phyloP scores from a whole-genome alignment of 1,140 invertebrate species.

The Luehdorfia chinensis region DNA sequence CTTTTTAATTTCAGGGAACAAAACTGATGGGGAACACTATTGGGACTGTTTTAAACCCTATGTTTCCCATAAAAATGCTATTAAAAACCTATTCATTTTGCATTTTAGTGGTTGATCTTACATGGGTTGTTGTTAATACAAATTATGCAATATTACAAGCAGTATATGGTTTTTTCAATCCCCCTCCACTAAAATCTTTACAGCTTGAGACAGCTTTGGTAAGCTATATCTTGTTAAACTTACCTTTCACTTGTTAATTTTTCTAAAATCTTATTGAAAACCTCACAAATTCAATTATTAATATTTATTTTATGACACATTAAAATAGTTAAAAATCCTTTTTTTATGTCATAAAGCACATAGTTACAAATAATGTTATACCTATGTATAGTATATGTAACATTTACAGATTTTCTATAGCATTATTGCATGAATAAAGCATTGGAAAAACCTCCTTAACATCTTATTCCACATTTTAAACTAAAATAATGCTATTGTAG shows the following conservation, averaged over 20 bases:
- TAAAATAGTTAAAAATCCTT: too few species aligned
- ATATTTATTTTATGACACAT: too few species aligned
- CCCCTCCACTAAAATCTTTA: slow-evolving; percentile 78
- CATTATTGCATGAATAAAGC: too few species aligned
- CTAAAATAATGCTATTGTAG: too few species aligned
- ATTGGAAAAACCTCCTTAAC: too few species aligned
- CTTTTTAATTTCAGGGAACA: slow-evolving; percentile 40
- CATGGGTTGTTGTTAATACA: slow-evolving; percentile 74
- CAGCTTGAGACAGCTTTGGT: slow-evolving; percentile 80
- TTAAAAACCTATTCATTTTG: slow-evolving; percentile 76
- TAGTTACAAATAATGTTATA: too few species aligned
- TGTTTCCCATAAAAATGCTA: slow-evolving; percentile 76
- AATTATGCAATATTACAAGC: slow-evolving; percentile 76
- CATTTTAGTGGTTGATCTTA: slow-evolving; percentile 76
- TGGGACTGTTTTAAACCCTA: slow-evolving; percentile 40
- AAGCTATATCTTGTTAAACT: too few species aligned
- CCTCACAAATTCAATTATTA: too few species aligned
- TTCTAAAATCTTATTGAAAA: background rate
- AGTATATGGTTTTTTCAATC: slow-evolving; percentile 75
- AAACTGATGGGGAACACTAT: slow-evolving; percentile 29
- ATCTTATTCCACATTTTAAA: too few species aligned
- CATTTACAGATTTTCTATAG: too few species aligned
- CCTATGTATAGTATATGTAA: too few species aligned
- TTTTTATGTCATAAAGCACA: too few species aligned
- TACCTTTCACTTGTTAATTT: background rate